phyloP scores from a whole-genome alignment of 1,140 invertebrate genomes.

The Scaptomyza graminum region DNA sequence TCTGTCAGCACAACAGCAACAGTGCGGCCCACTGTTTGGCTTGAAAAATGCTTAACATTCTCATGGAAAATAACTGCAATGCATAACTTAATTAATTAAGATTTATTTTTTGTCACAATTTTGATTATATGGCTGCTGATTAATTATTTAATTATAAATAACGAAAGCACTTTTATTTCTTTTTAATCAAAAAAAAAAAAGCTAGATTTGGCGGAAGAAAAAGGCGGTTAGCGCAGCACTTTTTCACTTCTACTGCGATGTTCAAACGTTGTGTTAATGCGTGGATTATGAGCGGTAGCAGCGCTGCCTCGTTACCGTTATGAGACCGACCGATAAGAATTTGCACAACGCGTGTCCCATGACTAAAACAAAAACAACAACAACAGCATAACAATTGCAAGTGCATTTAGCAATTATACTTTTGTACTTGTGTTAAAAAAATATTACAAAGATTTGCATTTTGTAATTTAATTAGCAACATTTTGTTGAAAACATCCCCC shows the following conservation, averaged over 20 bases:
- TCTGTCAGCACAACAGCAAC: conserved; percentile 20
- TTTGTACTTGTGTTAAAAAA: too few species aligned
- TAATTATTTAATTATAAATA: background rate
- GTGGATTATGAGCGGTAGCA: conserved; percentile 60
- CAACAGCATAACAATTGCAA: conserved; percentile 12
- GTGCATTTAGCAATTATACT: too few species aligned
- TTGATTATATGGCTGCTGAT: too few species aligned
- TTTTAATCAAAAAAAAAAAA: background rate
- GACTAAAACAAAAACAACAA: conserved; percentile 44
- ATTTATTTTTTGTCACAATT: background rate
- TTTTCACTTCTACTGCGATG: conserved; percentile 14
- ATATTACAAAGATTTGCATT: conserved; percentile 16
- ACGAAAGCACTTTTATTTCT: background rate
- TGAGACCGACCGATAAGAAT: conserved; percentile 41
- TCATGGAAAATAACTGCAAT: conserved; percentile 1
- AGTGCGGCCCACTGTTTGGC: conserved; percentile 10
- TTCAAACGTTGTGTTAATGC: conserved; percentile 50
- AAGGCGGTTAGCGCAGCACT: conserved; percentile 13
- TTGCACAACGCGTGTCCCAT: conserved; percentile 47
- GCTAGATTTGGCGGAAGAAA: conserved; percentile 11
- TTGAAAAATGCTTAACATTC: background rate
- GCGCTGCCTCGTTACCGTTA: conserved; percentile 44
- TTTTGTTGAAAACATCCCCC: conserved; percentile 13
- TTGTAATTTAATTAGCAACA: conserved; percentile 53
- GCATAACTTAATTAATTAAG: background rate